Conservation (phyloP, 2,888 invertebrate species). For the Salticus scenicus region DNA sequence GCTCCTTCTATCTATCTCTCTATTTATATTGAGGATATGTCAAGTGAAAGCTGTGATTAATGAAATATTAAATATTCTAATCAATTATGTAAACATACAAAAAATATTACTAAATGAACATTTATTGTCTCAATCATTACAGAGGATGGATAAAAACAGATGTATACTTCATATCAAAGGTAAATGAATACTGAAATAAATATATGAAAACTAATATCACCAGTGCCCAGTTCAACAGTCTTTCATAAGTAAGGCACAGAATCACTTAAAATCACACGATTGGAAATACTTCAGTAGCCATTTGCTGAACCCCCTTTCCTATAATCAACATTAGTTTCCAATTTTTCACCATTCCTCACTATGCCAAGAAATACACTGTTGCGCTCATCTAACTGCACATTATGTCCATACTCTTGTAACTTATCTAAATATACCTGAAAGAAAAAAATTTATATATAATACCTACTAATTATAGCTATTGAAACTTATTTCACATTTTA, state of each 20-base stretch:
- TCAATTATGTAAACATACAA: too few species aligned
- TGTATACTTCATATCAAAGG: neutral
- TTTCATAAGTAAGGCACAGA: slow-evolving; percentile 9
- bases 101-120: too few species aligned
- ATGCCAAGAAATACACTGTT: slow-evolving; percentile 68
- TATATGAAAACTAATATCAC: neutral
- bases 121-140: neutral
- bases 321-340: slow-evolving; percentile 72
- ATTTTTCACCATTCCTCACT: slow-evolving; percentile 34
- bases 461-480: neutral
- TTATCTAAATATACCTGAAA: slow-evolving; percentile 59
- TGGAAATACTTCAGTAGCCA: slow-evolving; percentile 60
- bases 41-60: too few species aligned
- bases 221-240: neutral
- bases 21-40: too few species aligned
- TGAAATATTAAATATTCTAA: too few species aligned
- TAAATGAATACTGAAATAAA: slow-evolving; percentile 9
- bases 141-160: neutral
- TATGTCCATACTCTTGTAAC: slow-evolving; percentile 44
- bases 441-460: neutral
- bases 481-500: too few species aligned
- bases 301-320: slow-evolving; percentile 72
- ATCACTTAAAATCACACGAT: neutral
- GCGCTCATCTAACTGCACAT: slow-evolving; percentile 24
- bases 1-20: too few species aligned